Conservation (phyloP, 2,888 invertebrate species). For the Muschampia plurimacula region DNA sequence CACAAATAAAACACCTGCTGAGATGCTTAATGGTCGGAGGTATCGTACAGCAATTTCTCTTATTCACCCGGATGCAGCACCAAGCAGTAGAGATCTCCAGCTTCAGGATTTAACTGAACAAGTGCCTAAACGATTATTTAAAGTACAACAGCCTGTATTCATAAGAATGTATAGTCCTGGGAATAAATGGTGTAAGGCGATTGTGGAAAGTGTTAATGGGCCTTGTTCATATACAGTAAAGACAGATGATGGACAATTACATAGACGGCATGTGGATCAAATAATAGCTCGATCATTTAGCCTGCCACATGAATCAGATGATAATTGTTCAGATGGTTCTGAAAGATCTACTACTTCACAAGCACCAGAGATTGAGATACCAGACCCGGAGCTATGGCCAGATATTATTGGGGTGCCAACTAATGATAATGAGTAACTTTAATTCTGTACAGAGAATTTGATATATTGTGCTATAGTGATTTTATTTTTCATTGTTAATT, state of each 20-base stretch:
- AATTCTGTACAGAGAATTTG: neutral
- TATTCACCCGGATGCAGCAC: constrained; percentile 19
- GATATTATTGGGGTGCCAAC: neutral
- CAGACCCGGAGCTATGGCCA: neutral
- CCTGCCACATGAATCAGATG: neutral
- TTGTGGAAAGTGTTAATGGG: constrained; percentile 2
- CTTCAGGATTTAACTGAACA: neutral
- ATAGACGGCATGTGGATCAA: constrained; percentile 23
- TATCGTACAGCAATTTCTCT: constrained; percentile 19
- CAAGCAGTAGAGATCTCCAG: neutral
- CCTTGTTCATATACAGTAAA: constrained; percentile 22
- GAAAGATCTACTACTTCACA: neutral
- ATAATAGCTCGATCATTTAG: constrained; percentile 18
- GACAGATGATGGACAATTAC: constrained; percentile 21
- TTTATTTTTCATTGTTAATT: neutral
- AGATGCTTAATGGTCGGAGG: constrained; percentile 37
- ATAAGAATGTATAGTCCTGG: neutral
- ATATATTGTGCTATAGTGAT: neutral
- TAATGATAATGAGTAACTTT: neutral
- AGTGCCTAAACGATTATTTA: neutral
- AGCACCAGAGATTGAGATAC: neutral
- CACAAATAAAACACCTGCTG: constrained; percentile 42
- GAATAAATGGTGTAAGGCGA: neutral
- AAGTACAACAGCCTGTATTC: neutral
- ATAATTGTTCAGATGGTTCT: neutral